A percentile compares a stretch with the other conserved stretches of the same genome.
These are phyloP conservation scores for Thalassoma bifasciatum DNA, from an alignment of 2,113 vertebrate genomes.

Conservation along the genomic window DNA sequence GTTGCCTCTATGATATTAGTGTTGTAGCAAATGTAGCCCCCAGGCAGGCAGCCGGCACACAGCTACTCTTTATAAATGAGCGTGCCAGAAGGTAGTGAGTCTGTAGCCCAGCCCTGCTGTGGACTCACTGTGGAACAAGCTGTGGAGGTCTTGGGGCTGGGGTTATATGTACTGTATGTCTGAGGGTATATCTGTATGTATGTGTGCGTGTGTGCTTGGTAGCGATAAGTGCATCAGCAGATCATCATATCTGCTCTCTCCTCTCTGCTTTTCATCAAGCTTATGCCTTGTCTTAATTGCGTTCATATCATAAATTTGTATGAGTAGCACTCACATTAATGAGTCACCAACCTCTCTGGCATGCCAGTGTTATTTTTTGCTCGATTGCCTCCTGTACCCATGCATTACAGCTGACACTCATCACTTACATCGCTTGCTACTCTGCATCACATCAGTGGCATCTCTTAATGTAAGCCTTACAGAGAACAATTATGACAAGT, in stretches of 20 bases:
- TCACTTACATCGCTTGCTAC: constrained; percentile 19
- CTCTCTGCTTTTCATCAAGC: constrained; percentile 29
- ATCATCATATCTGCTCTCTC: constrained; percentile 31
- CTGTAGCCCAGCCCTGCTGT: constrained; percentile 36
- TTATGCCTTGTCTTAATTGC: constrained; percentile 56
- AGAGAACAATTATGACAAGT: constrained; percentile 40
- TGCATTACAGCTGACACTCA: constrained; percentile 27
- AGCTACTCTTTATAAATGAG: constrained; percentile 66
- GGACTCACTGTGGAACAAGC: constrained; percentile 47
- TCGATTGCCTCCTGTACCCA: constrained; percentile 33
- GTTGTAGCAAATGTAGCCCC: constrained; percentile 70
- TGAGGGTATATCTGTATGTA: too few species aligned
- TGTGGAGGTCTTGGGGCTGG: constrained; percentile 11
- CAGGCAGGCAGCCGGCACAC: constrained; percentile 53
- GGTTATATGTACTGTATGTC: not conserved
- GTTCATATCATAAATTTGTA: constrained; percentile 53
- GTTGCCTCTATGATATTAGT: constrained; percentile 80
- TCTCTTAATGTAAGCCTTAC: constrained; percentile 52
- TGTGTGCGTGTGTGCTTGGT: constrained; percentile 22
- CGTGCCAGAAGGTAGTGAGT: constrained; percentile 55
- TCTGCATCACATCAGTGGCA: constrained; percentile 42
- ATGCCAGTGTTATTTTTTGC: constrained; percentile 37
- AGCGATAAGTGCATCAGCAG: constrained; percentile 31
- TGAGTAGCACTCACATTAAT: constrained; percentile 50
- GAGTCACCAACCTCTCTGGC: constrained; percentile 43